Conservation (phyloP, 2,888 invertebrate genomes). For the Stenurella melanura region DNA sequence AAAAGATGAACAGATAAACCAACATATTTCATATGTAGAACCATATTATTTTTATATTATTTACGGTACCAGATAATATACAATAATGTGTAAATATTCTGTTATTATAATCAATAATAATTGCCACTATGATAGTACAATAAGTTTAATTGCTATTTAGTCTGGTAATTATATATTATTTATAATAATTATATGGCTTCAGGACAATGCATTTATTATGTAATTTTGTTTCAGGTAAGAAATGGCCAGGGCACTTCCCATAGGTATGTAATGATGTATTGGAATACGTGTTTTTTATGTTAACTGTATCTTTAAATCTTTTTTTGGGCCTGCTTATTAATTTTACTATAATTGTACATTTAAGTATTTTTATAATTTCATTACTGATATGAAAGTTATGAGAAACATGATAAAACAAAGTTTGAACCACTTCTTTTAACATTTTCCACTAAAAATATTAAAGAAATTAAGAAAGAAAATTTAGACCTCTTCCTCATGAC, state of each 20-base stretch:
- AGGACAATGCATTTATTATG: conserved; percentile 10
- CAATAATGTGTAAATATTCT: conserved; percentile 12
- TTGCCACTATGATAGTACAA: background rate
- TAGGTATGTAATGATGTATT: conserved; percentile 24
- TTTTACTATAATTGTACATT: background rate
- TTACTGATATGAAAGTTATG: no score
- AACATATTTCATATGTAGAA: background rate
- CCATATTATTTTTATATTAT: background rate
- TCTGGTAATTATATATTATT: conserved; percentile 22
- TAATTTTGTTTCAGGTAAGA: conserved; percentile 35
- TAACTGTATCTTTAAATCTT: background rate
- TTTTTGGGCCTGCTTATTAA: background rate
- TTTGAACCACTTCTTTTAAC: no score
- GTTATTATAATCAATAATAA: background rate
- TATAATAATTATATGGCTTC: conserved; percentile 17
- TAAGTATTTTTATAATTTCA: no score
- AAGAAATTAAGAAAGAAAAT: no score
- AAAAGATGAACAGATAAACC: no score
- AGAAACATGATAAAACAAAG: no score
- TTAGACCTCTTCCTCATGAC: no score
- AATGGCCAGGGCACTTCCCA: background rate
- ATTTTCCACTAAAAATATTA: no score
- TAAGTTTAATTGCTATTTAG: conserved; percentile 14
- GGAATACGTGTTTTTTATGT: conserved; percentile 1
- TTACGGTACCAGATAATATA: background rate